Evolutionary conservation across 2,888 invertebrate genomes (phyloP).

Genomic region (Pemphredon lugubris): DNA sequence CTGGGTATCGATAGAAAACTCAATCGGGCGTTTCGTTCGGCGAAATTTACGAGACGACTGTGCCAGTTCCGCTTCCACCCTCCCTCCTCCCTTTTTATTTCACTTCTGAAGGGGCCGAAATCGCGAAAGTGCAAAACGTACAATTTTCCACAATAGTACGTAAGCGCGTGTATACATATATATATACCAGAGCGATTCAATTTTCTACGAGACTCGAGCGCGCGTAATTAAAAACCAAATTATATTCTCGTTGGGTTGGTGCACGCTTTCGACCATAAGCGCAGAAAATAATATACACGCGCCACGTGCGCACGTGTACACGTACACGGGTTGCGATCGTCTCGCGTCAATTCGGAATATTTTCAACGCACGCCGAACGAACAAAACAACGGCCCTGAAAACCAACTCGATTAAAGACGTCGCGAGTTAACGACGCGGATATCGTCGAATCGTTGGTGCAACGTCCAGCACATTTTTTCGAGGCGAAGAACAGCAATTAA

Average conservation of each 20-base stretch:
- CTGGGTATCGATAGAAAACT: constrained; percentile 48
- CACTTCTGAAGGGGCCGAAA: neutral
- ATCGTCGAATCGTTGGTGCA: neutral
- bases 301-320: too few relatives aligned
- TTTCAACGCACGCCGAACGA: too few relatives aligned
- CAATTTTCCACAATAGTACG: neutral
- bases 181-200: neutral
- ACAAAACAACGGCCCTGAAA: too few relatives aligned
- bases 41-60: constrained; percentile 52
- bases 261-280: too few relatives aligned
- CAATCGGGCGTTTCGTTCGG: constrained; percentile 48
- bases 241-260: too few relatives aligned
- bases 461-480: too few relatives aligned
- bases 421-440: neutral
- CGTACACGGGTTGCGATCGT: too few relatives aligned
- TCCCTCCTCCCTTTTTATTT: constrained; percentile 6
- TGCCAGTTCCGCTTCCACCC: constrained; percentile 28
- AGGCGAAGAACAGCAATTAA: constrained; percentile 5
- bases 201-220: neutral
- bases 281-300: too few relatives aligned
- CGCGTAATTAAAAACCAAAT: too few relatives aligned
- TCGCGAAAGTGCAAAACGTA: constrained; percentile 4
- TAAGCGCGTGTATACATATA: too few relatives aligned
- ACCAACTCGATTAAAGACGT: neutral
- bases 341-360: too few relatives aligned